A percentile compares a stretch with the other conserved stretches of the same genome.
phyloP scores from a whole-genome alignment of 2,113 vertebrate species.

The Euleptes europaea region DNA sequence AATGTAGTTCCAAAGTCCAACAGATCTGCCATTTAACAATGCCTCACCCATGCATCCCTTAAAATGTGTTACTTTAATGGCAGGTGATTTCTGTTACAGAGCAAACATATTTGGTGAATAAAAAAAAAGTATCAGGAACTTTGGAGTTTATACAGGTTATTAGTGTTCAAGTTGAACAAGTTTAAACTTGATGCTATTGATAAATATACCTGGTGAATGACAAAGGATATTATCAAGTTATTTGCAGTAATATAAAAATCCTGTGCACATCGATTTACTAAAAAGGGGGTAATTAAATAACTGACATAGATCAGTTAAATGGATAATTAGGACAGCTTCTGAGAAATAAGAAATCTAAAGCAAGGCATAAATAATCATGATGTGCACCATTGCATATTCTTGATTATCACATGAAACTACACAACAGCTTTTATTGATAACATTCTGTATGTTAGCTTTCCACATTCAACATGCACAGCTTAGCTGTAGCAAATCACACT shows the following conservation, averaged over 20 bases:
- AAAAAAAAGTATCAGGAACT: conserved; percentile 14
- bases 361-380: background rate
- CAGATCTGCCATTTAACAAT: conserved; percentile 83
- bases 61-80: conserved; percentile 84
- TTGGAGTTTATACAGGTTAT: conserved; percentile 1
- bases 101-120: background rate
- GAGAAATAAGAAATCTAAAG: background rate
- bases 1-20: conserved; percentile 92
- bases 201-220: conserved; percentile 21
- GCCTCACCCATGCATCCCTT: conserved; percentile 89
- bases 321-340: conserved; percentile 20
- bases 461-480: background rate
- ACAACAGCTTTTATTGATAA: background rate
- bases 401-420: background rate
- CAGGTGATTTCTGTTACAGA: conserved; percentile 76
- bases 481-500: background rate
- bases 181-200: background rate
- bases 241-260: background rate
- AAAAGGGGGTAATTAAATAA: background rate
- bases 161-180: conserved; percentile 4
- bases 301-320: background rate
- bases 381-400: background rate
- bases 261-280: background rate
- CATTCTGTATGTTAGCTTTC: no score
- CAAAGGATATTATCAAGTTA: background rate